A percentile compares a stretch with the other conserved stretches of the same genome.
These are phyloP conservation scores for Drosophila quadrilineata DNA, from an alignment of 1,140 invertebrate species.

Conservation along the genomic window DNA sequence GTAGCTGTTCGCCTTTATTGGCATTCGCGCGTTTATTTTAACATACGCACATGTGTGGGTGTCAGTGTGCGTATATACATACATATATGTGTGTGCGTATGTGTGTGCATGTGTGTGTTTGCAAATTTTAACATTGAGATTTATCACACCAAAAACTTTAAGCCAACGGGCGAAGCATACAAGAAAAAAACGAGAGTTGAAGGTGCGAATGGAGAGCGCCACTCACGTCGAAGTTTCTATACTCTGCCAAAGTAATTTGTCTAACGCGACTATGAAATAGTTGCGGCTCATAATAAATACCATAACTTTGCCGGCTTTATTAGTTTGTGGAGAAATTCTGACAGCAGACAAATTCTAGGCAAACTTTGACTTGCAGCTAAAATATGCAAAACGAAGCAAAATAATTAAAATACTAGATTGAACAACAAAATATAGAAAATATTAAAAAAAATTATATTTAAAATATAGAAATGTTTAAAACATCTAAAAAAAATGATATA, in stretches of 20 bases:
- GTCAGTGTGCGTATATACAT: constrained; percentile 28
- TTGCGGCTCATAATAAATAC: neutral
- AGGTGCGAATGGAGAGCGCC: neutral
- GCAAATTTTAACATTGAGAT: constrained; percentile 76
- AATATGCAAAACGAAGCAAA: too few relatives aligned
- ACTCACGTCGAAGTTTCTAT: neutral
- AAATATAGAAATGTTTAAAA: too few relatives aligned
- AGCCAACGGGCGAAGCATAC: constrained; percentile 22
- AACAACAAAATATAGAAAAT: neutral
- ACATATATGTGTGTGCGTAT: constrained; percentile 2
- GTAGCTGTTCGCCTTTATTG: constrained; percentile 41
- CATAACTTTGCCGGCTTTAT: too few relatives aligned
- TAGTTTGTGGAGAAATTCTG: too few relatives aligned
- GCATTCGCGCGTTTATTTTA: constrained; percentile 45
- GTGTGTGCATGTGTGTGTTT: constrained; percentile 29
- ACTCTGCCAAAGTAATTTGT: neutral
- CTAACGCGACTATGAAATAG: neutral
- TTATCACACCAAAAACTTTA: constrained; percentile 69
- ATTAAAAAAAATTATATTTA: neutral
- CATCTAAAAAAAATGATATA: too few relatives aligned
- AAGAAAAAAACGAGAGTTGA: constrained; percentile 8
- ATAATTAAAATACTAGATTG: neutral
- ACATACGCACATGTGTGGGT: constrained; percentile 20
- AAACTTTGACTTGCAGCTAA: too few relatives aligned
- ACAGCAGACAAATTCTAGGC: too few relatives aligned